A percentile compares a stretch with the other conserved stretches of the same genome.
Conservation (phyloP, 2,888 invertebrate genomes). For the Acleris sparsana region DNA sequence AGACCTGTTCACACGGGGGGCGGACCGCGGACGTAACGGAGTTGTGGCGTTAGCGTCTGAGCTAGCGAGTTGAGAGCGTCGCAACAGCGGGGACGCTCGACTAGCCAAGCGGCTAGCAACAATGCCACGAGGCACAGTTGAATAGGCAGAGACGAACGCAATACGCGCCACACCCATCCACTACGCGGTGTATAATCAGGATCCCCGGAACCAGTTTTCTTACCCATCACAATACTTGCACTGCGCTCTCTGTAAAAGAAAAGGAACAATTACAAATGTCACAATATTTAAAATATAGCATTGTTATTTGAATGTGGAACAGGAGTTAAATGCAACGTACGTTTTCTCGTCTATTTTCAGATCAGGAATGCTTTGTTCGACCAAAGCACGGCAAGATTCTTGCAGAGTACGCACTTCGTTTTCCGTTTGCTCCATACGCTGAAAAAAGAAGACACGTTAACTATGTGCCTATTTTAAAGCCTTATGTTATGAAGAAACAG, state of each 20-base stretch:
- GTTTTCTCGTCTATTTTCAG: constrained; percentile 69
- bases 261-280: constrained; percentile 31
- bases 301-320: no score
- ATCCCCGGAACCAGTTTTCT: constrained; percentile 82
- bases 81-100: constrained; percentile 91
- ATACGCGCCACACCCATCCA: constrained; percentile 89
- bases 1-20: constrained; percentile 86
- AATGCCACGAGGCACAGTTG: constrained; percentile 89
- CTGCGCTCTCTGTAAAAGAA: constrained; percentile 57
- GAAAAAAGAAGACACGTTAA: constrained; percentile 43
- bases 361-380: constrained; percentile 74
- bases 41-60: constrained; percentile 89
- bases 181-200: constrained; percentile 81
- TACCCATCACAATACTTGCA: constrained; percentile 62
- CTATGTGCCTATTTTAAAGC: no score
- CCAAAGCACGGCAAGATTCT: constrained; percentile 86
- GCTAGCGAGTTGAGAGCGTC: constrained; percentile 90
- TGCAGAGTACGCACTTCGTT: constrained; percentile 87
- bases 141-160: constrained; percentile 90
- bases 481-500: no score
- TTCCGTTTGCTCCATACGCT: constrained; percentile 88
- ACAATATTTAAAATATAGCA: no score
- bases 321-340: constrained; percentile 53
- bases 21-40: constrained; percentile 92
- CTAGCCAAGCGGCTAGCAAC: constrained; percentile 88